These are phyloP conservation scores for Rousettus leschenaultii DNA, from an alignment of 2,113 vertebrate genomes.

Conservation along the genomic window DNA sequence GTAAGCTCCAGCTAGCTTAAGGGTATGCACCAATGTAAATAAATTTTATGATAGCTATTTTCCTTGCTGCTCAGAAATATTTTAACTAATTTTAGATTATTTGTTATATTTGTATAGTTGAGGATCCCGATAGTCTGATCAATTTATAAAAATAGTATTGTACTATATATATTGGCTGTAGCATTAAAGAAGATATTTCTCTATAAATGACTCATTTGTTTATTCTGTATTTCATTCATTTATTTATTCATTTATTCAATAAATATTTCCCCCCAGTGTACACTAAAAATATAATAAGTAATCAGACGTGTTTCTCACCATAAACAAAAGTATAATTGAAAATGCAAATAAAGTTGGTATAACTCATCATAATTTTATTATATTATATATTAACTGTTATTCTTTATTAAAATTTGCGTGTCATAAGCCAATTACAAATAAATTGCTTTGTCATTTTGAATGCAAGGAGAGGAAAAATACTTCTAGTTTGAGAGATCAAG, in stretches of 20 bases:
- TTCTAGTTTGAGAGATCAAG: not conserved
- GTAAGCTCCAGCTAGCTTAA: not conserved
- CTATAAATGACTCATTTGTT: not conserved
- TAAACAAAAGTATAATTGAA: not conserved
- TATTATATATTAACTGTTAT: not conserved
- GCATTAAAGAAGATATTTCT: not conserved
- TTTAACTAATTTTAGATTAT: conserved; percentile 21
- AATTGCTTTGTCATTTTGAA: not conserved
- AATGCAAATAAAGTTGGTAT: not conserved
- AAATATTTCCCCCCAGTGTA: not conserved
- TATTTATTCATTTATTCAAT: not conserved
- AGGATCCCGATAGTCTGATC: not conserved
- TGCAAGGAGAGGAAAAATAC: not conserved
- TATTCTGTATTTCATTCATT: not conserved
- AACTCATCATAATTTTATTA: not conserved
- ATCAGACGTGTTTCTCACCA: not conserved
- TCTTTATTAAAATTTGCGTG: not conserved
- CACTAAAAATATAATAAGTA: not conserved
- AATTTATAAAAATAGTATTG: not conserved
- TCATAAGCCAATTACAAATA: not conserved
- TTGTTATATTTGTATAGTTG: not conserved
- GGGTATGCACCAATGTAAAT: not conserved
- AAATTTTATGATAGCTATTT: not conserved
- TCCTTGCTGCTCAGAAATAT: not conserved
- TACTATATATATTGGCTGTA: not conserved